Percentiles rank a stretch among this genome's conserved stretches.
Conservation (phyloP, 2,797 vertebrate genomes). For the Tokudaia muenninki region DNA sequence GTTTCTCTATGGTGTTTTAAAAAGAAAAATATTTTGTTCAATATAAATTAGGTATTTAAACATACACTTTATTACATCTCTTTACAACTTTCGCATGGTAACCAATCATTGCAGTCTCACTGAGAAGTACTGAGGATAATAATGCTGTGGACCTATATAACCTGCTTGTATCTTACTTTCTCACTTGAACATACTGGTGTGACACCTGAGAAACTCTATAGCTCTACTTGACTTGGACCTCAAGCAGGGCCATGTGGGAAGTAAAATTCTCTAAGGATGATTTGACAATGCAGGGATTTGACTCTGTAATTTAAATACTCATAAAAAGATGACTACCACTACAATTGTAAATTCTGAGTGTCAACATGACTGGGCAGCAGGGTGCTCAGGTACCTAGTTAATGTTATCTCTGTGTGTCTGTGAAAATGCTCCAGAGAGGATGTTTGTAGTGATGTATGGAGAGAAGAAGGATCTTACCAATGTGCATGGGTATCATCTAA, state of each 20-base stretch:
- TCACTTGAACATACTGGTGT: background rate
- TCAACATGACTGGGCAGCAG: background rate
- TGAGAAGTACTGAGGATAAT: background rate
- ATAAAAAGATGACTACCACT: background rate
- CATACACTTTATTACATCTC: background rate
- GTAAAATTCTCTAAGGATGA: background rate
- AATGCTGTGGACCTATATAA: background rate
- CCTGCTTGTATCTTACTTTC: background rate
- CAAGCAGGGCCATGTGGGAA: background rate
- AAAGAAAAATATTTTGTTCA: constrained; percentile 46
- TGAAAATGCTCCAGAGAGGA: background rate
- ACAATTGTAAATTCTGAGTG: background rate
- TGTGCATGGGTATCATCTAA: background rate
- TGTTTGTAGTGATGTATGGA: background rate
- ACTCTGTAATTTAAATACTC: background rate
- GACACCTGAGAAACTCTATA: background rate
- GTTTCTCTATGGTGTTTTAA: background rate
- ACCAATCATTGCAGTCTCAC: background rate
- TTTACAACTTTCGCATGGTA: constrained; percentile 14
- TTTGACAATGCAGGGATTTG: background rate
- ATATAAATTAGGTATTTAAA: background rate
- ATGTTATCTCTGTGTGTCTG: background rate
- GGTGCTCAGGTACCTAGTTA: background rate
- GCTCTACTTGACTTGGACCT: background rate
- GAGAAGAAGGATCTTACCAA: background rate